phyloP scores from a whole-genome alignment of 2,797 vertebrate species.

The Fringilla coelebs region DNA sequence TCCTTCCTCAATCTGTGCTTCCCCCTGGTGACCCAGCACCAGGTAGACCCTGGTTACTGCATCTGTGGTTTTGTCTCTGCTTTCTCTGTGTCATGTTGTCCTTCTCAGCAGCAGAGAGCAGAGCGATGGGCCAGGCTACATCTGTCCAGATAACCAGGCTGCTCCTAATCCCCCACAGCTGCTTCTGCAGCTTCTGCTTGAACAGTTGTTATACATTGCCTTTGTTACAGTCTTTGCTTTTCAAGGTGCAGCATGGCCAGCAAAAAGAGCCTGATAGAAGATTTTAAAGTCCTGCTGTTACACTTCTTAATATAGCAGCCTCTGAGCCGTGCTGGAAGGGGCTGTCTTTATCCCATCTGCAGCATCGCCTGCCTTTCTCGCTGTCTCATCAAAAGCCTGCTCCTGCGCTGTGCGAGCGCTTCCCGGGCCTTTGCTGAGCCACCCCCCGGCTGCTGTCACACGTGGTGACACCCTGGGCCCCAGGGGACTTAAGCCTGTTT shows the following conservation, averaged over 20 bases:
- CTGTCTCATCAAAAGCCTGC: slow-evolving; percentile 15
- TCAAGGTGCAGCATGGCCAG: not conserved
- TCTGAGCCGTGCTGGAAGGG: slow-evolving; percentile 1
- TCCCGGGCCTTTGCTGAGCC: not conserved
- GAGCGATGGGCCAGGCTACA: not conserved
- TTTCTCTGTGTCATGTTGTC: not conserved
- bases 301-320: slow-evolving; percentile 18
- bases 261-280: not conserved
- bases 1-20: not conserved
- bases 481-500: not conserved
- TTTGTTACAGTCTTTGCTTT: not conserved
- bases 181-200: slow-evolving; percentile 10
- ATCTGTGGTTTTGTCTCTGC: not conserved
- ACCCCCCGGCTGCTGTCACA: not conserved
- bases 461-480: not conserved
- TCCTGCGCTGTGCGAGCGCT: not conserved
- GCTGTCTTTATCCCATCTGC: not conserved
- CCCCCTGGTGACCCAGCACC: not conserved
- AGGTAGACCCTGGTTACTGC: not conserved
- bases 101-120: not conserved
- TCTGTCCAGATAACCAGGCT: not conserved
- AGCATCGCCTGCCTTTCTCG: not conserved
- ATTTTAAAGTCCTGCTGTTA: slow-evolving; percentile 6
- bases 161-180: not conserved
- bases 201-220: not conserved